phyloP scores from a whole-genome alignment of 2,113 vertebrate genomes.

The Pomatostomus ruficeps region DNA sequence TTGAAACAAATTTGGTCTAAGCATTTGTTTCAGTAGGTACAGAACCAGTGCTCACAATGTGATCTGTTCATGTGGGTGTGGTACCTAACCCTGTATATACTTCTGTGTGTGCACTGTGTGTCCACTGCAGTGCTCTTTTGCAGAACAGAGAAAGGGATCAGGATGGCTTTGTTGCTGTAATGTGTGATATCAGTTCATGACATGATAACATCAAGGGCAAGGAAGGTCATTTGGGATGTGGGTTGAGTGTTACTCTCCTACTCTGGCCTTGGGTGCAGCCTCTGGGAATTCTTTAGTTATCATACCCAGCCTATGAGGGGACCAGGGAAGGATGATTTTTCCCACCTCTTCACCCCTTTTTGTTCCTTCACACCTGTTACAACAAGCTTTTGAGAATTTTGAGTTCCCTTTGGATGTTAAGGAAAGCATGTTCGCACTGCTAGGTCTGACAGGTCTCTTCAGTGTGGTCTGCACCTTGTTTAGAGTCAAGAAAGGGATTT shows the following conservation, averaged over 20 bases:
- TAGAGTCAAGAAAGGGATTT: not conserved
- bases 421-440: too few species aligned
- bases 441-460: not conserved
- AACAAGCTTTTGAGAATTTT: not conserved
- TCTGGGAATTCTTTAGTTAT: not conserved
- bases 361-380: not conserved
- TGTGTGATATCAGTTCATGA: not conserved
- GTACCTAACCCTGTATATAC: not conserved
- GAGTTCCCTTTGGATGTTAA: not conserved
- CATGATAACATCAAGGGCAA: not conserved
- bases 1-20: not conserved
- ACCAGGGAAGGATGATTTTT: not conserved
- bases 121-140: not conserved
- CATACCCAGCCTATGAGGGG: not conserved
- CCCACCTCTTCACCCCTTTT: not conserved
- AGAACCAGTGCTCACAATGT: not conserved
- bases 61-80: accelerated
- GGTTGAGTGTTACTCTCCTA: not conserved
- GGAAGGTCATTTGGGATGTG: not conserved
- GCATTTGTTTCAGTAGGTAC: not conserved
- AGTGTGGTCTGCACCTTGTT: not conserved
- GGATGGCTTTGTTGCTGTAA: not conserved
- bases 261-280: not conserved
- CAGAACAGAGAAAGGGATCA: not conserved
- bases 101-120: not conserved